Base-by-base conservation (phyloP, 2,888 invertebrate species). In the Nebria salina region DNA sequence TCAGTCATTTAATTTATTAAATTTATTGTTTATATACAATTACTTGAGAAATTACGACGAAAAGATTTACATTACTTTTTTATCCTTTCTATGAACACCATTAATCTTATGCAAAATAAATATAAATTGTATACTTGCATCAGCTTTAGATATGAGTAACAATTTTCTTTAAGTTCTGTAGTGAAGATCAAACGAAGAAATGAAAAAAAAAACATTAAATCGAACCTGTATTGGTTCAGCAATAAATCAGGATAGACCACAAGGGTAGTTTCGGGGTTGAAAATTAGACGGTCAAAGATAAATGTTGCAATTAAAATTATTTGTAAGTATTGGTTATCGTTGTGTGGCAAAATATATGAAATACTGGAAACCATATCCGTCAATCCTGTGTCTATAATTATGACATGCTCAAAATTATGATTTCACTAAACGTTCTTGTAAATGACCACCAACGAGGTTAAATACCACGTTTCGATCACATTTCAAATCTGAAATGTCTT, bases 401-500 rank as follows among this genome's bases (percentile, higher is more conserved):
- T 54, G 54, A 54, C 54, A 54, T 54, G 54, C n/a, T 34, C 6
- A 73, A 42, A 41, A 73, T 6, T n/a, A 20, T 43, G 54, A 20
- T 54, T 42, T 42, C 73, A 73, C 42, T 13, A 73, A 42, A 13
- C n/a, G 43, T 43, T 74, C 20, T 13, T 11, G 43, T 76, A 34
- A 54, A 54, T 54, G 54, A 70, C 76, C 76, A 76, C 76, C 76
- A 76, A 76, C 25, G 70, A 25, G 70, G 76, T 26, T 26, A 76
- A 64, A 70, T 76, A 11, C 15, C 26, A 4, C 34, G n/a, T 13
- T 76, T 26, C 42, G 75, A 43, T 25, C 54, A 11, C 64, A 11
- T 15, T 54, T 75, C 25, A 75, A 75, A 64, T 75, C 15, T 43
- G 76, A 68, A 76, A 76, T 70, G 42, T 76, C 76, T 76, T 76